phyloP scores from a whole-genome alignment of 2,888 invertebrate species.

The Oligia fasciuncula region DNA sequence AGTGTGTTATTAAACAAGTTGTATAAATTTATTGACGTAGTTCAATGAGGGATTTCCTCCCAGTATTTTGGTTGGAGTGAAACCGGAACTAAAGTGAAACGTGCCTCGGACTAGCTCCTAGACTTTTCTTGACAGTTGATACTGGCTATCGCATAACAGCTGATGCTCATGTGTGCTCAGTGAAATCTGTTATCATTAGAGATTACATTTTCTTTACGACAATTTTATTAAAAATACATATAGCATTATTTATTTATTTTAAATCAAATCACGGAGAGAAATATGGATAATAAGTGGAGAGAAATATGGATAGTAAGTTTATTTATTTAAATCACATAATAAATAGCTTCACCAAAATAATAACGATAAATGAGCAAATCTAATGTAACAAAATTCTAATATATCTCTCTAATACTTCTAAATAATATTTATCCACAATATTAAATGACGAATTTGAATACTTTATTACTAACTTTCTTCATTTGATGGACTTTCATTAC shows the following conservation, averaged over 20 bases:
- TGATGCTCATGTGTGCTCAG: constrained; percentile 54
- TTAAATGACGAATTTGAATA: constrained; percentile 3
- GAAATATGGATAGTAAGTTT: background rate
- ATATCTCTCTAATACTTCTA: constrained; percentile 9
- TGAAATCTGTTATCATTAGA: constrained; percentile 47
- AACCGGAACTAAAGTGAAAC: constrained; percentile 83
- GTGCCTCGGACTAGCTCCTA: constrained; percentile 53
- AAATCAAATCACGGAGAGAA: background rate
- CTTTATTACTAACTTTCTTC: constrained; percentile 24
- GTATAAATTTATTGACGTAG: constrained; percentile 43
- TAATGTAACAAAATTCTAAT: background rate
- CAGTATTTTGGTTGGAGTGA: constrained; percentile 65
- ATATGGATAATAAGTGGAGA: background rate
- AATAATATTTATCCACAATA: constrained; percentile 17
- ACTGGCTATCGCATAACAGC: constrained; percentile 77
- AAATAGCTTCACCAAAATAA: background rate
- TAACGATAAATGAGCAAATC: constrained; percentile 14
- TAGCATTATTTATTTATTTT: background rate
- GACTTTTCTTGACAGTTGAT: constrained; percentile 70
- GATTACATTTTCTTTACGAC: background rate
- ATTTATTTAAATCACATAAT: background rate
- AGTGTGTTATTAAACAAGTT: constrained; percentile 59
- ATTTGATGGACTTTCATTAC: background rate
- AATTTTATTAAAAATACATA: too few species aligned
- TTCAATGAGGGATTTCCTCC: constrained; percentile 51